Conservation (phyloP, 1,140 invertebrate genomes). For the Octopus bimaculoides region DNA sequence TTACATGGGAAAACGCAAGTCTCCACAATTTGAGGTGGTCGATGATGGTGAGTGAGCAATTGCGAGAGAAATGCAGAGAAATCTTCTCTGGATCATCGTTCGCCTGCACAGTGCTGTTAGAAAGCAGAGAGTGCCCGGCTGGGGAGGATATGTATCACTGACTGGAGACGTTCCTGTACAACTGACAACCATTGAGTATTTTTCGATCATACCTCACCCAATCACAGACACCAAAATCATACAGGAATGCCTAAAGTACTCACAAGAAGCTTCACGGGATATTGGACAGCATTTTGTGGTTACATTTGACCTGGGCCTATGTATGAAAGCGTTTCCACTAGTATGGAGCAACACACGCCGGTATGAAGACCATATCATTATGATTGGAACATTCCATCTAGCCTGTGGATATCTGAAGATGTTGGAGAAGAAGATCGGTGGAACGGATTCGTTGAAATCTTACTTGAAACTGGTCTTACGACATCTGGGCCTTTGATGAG, state of each 20-base stretch:
- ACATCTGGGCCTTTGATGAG: no score
- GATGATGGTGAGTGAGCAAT: conserved; percentile 14
- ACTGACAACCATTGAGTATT: no score
- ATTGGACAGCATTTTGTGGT: conserved; percentile 28
- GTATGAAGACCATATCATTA: conserved; percentile 31
- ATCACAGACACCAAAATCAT: conserved; percentile 29
- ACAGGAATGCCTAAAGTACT: conserved; percentile 25
- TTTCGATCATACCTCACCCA: conserved; percentile 25
- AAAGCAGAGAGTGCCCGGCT: conserved; percentile 23
- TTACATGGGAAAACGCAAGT: conserved; percentile 20
- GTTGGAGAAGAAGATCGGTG: conserved; percentile 32
- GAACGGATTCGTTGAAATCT: conserved; percentile 23
- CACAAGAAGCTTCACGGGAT: conserved; percentile 24
- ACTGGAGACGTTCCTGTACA: conserved; percentile 15
- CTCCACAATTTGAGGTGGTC: conserved; percentile 5
- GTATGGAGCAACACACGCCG: conserved; percentile 24
- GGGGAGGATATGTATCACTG: conserved; percentile 22
- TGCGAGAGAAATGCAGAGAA: not conserved
- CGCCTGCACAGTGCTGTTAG: no score
- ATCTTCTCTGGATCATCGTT: no score
- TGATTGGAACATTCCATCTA: conserved; percentile 28
- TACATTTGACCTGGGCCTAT: conserved; percentile 33
- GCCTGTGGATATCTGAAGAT: conserved; percentile 31
- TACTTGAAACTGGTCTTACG: no score
- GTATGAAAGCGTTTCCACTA: conserved; percentile 34